phyloP scores from a whole-genome alignment of 2,797 vertebrate genomes.

The Chromobotia macracanthus region DNA sequence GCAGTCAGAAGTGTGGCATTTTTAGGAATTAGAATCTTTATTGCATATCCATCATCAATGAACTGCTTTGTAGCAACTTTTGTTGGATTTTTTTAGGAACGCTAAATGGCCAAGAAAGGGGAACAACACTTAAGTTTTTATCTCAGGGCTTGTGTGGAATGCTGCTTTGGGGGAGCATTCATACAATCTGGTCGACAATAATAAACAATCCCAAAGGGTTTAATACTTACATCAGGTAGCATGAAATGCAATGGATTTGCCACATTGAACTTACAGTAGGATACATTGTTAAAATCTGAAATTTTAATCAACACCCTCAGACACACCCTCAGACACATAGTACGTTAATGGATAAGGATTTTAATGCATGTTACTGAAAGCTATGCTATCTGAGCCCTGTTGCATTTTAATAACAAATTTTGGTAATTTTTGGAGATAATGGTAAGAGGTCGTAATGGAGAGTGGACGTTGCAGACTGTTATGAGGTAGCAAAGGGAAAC shows the following conservation, averaged over 20 bases:
- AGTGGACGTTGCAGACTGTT: constrained; percentile 54
- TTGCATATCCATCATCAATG: constrained; percentile 79
- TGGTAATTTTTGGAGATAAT: constrained; percentile 15
- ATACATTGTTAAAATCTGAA: constrained; percentile 19
- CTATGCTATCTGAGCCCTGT: constrained; percentile 17
- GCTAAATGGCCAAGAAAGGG: constrained; percentile 74
- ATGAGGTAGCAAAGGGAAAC: constrained; percentile 43
- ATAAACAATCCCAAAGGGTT: constrained; percentile 52
- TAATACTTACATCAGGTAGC: constrained; percentile 43
- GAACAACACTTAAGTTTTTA: constrained; percentile 91
- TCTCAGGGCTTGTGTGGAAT: constrained; percentile 58
- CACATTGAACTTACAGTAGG: constrained; percentile 34
- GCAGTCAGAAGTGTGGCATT: constrained; percentile 67
- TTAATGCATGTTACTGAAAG: constrained; percentile 24
- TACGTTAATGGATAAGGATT: constrained; percentile 30
- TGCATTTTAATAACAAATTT: constrained; percentile 21
- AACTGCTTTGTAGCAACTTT: constrained; percentile 84
- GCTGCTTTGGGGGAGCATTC: constrained; percentile 47
- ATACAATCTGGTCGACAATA: constrained; percentile 58
- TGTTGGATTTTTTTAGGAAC: constrained; percentile 62
- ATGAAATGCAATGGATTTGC: constrained; percentile 39
- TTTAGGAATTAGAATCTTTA: constrained; percentile 74
- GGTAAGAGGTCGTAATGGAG: constrained; percentile 30
- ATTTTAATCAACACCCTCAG: constrained; percentile 30
- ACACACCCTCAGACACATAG: constrained; percentile 29